A percentile compares a stretch with the other conserved stretches of the same genome.
These are phyloP conservation scores for Diuraphis noxia DNA, from an alignment of 1,140 invertebrate species.

Conservation along the genomic window DNA sequence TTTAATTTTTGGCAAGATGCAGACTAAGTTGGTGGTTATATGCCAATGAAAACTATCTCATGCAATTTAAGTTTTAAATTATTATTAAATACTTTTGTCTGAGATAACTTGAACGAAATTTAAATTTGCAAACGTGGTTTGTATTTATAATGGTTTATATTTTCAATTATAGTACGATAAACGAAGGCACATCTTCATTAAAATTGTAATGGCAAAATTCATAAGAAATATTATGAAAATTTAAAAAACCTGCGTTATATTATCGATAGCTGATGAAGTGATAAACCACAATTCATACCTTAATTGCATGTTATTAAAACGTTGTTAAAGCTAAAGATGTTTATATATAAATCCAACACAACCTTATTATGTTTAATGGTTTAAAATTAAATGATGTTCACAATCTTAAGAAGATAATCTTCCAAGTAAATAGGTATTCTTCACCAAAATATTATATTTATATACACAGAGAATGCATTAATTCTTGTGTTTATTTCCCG, in stretches of 20 bases:
- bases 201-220: not conserved
- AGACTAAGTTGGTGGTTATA: not conserved
- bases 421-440: not conserved
- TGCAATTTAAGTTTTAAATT: conserved; percentile 1
- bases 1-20: not conserved
- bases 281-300: not conserved
- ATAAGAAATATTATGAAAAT: not conserved
- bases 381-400: not conserved
- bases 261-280: no score
- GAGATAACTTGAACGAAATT: not conserved
- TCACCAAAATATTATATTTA: not conserved
- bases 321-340: not conserved
- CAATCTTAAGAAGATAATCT: not conserved
- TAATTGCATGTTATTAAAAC: not conserved
- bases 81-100: conserved; percentile 6
- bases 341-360: not conserved
- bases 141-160: not conserved
- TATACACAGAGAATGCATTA: not conserved
- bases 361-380: not conserved
- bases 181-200: not conserved
- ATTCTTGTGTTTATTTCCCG: not conserved
- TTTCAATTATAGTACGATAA: not conserved
- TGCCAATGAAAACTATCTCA: not conserved
- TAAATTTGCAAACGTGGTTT: not conserved
- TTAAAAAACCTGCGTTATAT: not conserved